These are phyloP conservation scores for Upupa epops DNA, from an alignment of 2,113 vertebrate genomes.

Conservation along the genomic window DNA sequence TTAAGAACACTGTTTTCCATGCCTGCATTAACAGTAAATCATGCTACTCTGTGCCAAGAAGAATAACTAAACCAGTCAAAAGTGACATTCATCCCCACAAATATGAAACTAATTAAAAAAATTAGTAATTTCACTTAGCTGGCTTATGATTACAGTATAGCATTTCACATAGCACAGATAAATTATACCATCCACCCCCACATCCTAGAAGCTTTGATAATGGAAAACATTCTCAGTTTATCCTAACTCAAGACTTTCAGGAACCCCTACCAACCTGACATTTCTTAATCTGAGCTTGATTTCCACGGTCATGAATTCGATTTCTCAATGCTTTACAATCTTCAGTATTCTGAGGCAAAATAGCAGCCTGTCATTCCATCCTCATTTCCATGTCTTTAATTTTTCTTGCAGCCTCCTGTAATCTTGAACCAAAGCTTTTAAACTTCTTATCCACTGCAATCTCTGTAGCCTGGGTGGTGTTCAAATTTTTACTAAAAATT, in stretches of 20 bases:
- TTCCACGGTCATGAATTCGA: slow-evolving; percentile 78
- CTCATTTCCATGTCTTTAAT: slow-evolving; percentile 74
- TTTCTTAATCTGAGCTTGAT: slow-evolving; percentile 75
- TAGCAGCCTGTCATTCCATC: slow-evolving; percentile 74
- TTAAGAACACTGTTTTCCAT: neutral
- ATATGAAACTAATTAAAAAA: neutral
- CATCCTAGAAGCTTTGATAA: neutral
- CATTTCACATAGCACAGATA: slow-evolving; percentile 2
- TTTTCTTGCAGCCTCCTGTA: slow-evolving; percentile 67
- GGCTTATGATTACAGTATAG: neutral
- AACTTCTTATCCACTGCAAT: slow-evolving; percentile 75
- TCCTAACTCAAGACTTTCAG: slow-evolving; percentile 29
- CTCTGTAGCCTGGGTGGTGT: slow-evolving; percentile 71
- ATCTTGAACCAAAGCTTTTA: slow-evolving; percentile 76
- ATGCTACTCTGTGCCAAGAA: neutral
- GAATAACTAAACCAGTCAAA: neutral
- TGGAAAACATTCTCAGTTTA: slow-evolving; percentile 13
- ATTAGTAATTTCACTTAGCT: neutral
- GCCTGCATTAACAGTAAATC: neutral
- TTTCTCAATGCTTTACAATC: slow-evolving; percentile 73
- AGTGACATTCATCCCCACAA: neutral
- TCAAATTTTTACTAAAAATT: slow-evolving; percentile 81
- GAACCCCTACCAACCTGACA: slow-evolving; percentile 79
- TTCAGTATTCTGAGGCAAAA: slow-evolving; percentile 74
- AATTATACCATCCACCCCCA: slow-evolving; percentile 33